These are phyloP conservation scores for Brachyptera putata DNA, from an alignment of 2,888 invertebrate genomes.

Conservation along the genomic window DNA sequence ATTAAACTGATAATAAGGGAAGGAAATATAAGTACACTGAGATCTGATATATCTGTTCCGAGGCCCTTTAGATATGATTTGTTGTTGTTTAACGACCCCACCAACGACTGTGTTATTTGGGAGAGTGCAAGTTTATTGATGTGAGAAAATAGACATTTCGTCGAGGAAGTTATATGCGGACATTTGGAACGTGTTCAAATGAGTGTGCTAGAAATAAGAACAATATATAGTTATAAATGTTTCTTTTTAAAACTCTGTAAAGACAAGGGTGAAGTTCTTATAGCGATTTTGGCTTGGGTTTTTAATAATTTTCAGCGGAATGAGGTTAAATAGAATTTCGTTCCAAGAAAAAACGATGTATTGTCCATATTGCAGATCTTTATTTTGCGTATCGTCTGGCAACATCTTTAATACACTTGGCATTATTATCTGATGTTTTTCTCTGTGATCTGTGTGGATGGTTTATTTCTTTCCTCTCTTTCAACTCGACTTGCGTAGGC, in stretches of 20 bases:
- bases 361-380: too few species aligned
- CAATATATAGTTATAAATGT: background rate
- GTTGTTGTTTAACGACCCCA: too few species aligned
- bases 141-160: background rate
- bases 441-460: background rate
- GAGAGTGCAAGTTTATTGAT: too few species aligned
- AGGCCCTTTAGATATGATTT: too few species aligned
- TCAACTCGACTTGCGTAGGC: background rate
- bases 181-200: slow-evolving; percentile 14
- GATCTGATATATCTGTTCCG: too few species aligned
- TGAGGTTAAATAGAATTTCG: too few species aligned
- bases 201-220: slow-evolving; percentile 11
- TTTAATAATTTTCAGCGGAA: background rate
- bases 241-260: background rate
- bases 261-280: background rate
- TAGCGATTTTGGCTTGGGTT: background rate
- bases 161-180: background rate
- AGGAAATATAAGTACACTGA: too few species aligned
- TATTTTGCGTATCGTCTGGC: too few species aligned
- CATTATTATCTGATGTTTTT: slow-evolving; percentile 8
- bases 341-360: too few species aligned
- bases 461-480: background rate
- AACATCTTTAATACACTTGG: too few species aligned
- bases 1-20: too few species aligned
- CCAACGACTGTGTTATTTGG: too few species aligned